phyloP scores from a whole-genome alignment of 2,113 vertebrate species.

The Isichthys henryi region DNA sequence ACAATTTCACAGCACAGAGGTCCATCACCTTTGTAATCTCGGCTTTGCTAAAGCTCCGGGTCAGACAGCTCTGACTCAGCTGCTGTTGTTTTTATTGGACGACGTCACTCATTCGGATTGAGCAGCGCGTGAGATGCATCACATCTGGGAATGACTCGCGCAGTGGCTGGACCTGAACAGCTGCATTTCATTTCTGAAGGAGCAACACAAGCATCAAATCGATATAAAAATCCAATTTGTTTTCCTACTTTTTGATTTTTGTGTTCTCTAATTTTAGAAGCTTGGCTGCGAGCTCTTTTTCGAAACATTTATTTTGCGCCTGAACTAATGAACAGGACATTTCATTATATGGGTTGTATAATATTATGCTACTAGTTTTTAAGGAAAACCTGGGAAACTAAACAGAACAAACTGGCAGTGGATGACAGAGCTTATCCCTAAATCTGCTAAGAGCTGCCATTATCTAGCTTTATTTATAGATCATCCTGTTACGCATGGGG shows the following conservation, averaged over 20 bases:
- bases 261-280: neutral
- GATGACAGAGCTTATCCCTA: neutral
- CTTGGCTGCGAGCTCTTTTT: neutral
- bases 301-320: neutral
- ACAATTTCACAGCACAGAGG: neutral
- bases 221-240: neutral
- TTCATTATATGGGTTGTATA: neutral
- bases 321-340: neutral
- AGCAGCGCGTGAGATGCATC: neutral
- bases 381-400: neutral
- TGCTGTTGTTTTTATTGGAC: neutral
- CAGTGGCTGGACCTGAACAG: neutral
- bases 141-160: neutral
- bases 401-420: neutral
- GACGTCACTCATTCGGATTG: neutral
- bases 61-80: neutral
- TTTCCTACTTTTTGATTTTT: neutral
- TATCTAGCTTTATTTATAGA: neutral
- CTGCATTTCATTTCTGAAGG: neutral
- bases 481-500: neutral
- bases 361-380: neutral
- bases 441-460: neutral
- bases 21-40: neutral
- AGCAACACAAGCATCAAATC: neutral
- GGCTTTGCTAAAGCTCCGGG: neutral